Evolutionary conservation across 2,888 invertebrate genomes (phyloP), one percentile per base, ranked within the genome.

Genomic region (Arctia plantaginis): DNA sequence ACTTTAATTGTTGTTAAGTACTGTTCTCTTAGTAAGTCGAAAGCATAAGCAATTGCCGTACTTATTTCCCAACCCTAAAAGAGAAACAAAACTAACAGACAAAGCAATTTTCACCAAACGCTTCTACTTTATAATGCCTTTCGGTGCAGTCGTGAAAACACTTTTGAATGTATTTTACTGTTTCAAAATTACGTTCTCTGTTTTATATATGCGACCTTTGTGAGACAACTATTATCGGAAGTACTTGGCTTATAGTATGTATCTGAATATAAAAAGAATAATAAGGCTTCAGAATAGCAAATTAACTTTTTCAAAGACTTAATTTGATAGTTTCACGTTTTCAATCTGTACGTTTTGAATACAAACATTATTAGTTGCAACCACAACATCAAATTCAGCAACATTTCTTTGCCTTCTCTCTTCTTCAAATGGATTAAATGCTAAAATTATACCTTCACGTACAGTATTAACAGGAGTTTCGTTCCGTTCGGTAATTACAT

Each of bases 401-500:
- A 27, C n/a, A 59, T 39, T 20, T 13, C 3, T 12, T 41, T 66
- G 30, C 73, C 66, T 55, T 59, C 55, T 66, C 41, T 55, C 41
- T 39, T 69, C 69, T 41, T 18, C 18, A 69, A 69, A 64, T 59
- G 68, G 30, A 55, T 23, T 66, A 71, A 74, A 71, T 55, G 62
- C 44, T 66, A 44, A 71, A 71, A 67, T 64, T 70, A 71, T 72
- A 75, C 65, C 66, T 73, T 47, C 69, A 59, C 18, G 27, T 30
- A 55, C 27, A 15, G 47, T 65, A 79, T 82, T 81, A 79, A 74
- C 70, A 66, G 51, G 65, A 66, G 62, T 64, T 67, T 68, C 68
- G 70, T 77, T 72, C 75, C 73, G 76, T 76, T 80, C 66, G 27
- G 78, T 81, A 83, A 87, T 87, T 84, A 84, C 83, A 87, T 88